Conservation (phyloP, 2,113 vertebrate genomes). For the Athene noctua region DNA sequence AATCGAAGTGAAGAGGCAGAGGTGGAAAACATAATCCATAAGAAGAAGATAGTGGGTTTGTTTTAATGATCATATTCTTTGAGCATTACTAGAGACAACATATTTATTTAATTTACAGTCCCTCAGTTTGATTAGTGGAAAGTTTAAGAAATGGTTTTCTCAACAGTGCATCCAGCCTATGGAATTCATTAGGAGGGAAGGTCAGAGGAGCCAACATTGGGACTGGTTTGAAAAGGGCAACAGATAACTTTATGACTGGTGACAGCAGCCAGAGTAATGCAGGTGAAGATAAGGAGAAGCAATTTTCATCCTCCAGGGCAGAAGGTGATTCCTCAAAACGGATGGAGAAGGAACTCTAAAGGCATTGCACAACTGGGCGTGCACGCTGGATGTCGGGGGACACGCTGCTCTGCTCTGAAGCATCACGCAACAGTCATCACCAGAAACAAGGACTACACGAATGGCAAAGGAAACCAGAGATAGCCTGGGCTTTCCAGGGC, state of each 20-base stretch:
- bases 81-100: accelerated
- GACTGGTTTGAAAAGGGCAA: neutral
- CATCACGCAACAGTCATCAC: neutral
- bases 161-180: neutral
- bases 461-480: neutral
- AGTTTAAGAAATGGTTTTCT: neutral
- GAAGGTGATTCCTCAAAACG: neutral
- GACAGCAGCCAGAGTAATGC: neutral
- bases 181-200: neutral
- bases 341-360: neutral
- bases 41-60: neutral
- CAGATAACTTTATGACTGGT: neutral
- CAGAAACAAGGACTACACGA: accelerated
- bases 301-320: neutral
- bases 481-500: neutral
- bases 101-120: accelerated
- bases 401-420: neutral
- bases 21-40: neutral
- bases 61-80: neutral
- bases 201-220: neutral
- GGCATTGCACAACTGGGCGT: neutral
- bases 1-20: neutral
- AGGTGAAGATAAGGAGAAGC: neutral
- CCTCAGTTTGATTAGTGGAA: neutral
- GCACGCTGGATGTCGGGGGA: accelerated